Evolutionary conservation across 1,140 invertebrate genomes (phyloP), one percentile per base, ranked within the genome.

Genomic region (Brachionus calyciflorus): DNA sequence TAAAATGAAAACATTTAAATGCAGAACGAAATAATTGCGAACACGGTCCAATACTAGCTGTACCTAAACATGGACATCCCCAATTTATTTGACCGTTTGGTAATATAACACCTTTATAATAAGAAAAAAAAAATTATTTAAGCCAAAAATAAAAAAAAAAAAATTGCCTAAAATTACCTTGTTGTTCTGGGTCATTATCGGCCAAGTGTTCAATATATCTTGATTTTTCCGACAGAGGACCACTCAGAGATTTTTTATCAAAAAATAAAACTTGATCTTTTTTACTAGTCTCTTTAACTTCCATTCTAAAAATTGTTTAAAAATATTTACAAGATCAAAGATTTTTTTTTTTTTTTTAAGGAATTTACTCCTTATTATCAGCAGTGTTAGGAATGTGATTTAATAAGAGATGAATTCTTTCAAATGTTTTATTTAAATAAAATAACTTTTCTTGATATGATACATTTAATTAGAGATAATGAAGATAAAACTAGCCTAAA

Each of bases 11-110:
- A 85, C 94, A 98, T 19, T 91, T 91, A 83, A 98, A 96, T 0
- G 94, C 93, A 78, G 94, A 91, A 65, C 94, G 85, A 84, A 97
- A 97, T 83, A 94, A 90, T 12, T 91, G 86, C 0, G 93, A 94
- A 84, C 95, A 98, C 0, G 95, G 94, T 1, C 94, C 94, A 3
- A 92, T 93, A 4, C 93, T 92, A 91, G 96, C 94, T 14, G 93
- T 93, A 28, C 94, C 94, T 19, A 97, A 87, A 85, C 95, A 98
- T 0, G 94, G 95, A 81, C 95, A 98, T 82, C 91, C 91, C 93
- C 94, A 98, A 85, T 98, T 98, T 76, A 98, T 96, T 55, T 91
- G 89, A 5, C 95, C 94, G 86, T 92, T 91, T 1, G 90, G 87
- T 33, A 92, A 85, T 76, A 97, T 90, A 1, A 96, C 85, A 30